Conservation (phyloP, 2,888 invertebrate genomes). For the Epicampocera succincta region DNA sequence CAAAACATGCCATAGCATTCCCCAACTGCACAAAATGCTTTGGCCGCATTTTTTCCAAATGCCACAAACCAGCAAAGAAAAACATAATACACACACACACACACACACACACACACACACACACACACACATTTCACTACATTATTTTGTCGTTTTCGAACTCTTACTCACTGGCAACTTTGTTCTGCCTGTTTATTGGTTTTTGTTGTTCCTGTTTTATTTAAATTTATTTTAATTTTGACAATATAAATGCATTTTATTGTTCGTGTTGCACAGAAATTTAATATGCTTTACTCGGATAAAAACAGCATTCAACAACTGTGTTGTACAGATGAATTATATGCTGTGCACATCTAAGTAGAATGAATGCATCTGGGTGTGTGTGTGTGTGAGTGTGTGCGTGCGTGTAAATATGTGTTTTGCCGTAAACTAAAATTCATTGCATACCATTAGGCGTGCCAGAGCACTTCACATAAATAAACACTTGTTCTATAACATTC, state of each 20-base stretch:
- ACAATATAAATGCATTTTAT: conserved; percentile 41
- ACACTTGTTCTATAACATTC: conserved; percentile 47
- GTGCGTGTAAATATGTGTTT: not conserved
- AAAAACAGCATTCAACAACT: conserved; percentile 26
- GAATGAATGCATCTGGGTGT: too few species aligned
- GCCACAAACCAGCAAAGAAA: conserved; percentile 35
- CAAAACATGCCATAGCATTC: conserved; percentile 11
- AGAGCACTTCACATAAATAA: conserved; percentile 45
- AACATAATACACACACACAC: conserved; percentile 22
- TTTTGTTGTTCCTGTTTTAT: conserved; percentile 17
- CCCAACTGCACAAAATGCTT: conserved; percentile 13
- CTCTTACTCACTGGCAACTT: not conserved
- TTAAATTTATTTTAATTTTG: conserved; percentile 44
- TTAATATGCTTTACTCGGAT: conserved; percentile 16
- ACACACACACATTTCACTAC: not conserved
- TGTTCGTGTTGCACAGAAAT: conserved; percentile 32
- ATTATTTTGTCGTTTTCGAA: not conserved
- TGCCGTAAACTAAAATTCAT: conserved; percentile 56
- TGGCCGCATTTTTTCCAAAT: conserved; percentile 45
- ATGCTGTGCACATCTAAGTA: too few species aligned
- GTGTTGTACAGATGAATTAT: conserved; percentile 5
- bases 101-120: not conserved
- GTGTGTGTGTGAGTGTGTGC: conserved; percentile 5
- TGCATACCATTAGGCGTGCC: conserved; percentile 63
- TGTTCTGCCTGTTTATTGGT: conserved; percentile 17